phyloP scores from a whole-genome alignment of 1,140 invertebrate species.

The Pogonomyrmex barbatus region DNA sequence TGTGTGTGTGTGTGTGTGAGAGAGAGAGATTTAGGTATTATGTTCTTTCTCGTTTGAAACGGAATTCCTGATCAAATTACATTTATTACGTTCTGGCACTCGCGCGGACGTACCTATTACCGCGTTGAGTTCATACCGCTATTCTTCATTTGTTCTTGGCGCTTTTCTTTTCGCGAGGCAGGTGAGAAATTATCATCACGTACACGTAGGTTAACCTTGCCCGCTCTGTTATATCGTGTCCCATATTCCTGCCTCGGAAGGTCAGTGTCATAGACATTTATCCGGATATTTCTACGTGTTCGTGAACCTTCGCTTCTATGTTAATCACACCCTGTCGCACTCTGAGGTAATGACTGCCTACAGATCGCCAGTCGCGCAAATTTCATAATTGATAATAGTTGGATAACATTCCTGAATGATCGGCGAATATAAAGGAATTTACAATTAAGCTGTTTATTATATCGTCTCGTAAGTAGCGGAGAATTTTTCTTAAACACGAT shows the following conservation, averaged over 20 bases:
- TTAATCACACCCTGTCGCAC: conserved; percentile 25
- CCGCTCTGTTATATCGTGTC: neutral
- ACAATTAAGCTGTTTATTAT: neutral
- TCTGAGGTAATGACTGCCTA: conserved; percentile 7
- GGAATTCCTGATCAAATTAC: conserved; percentile 11
- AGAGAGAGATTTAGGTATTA: neutral
- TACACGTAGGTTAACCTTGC: neutral
- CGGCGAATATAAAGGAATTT: neutral
- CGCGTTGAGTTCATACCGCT: neutral
- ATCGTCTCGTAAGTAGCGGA: neutral
- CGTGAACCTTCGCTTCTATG: conserved; percentile 30
- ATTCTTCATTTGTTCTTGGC: conserved; percentile 18
- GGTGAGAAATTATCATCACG: conserved; percentile 37
- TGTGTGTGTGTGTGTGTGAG: no score
- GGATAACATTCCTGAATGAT: neutral
- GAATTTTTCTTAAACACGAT: neutral
- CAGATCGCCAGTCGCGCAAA: neutral
- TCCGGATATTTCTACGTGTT: neutral
- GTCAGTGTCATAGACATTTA: conserved; percentile 5
- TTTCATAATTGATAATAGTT: conserved; percentile 8
- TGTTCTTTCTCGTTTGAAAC: neutral
- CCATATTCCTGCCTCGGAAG: conserved; percentile 17
- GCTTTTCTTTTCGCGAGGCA: neutral
- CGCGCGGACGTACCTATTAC: neutral
- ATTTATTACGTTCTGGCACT: neutral